phyloP scores from a whole-genome alignment of 2,797 vertebrate genomes.

The Psittacula echo region DNA sequence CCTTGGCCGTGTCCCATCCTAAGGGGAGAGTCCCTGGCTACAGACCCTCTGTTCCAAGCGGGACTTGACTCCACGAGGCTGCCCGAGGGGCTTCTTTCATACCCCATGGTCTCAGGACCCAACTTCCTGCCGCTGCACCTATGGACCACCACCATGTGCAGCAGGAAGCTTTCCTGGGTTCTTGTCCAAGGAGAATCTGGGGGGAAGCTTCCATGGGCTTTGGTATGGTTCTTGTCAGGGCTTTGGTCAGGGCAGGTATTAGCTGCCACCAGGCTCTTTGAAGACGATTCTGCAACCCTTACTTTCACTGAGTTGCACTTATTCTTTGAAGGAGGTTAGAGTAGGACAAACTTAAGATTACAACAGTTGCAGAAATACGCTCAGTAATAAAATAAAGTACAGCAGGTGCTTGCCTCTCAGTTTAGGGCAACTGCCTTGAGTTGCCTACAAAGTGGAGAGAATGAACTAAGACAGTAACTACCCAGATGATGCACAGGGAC shows the following conservation, averaged over 20 bases:
- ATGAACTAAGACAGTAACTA: background rate
- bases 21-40: background rate
- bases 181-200: no score
- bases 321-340: background rate
- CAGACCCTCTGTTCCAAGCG: no score
- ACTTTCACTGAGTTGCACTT: background rate
- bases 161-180: no score
- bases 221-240: background rate
- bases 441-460: background rate
- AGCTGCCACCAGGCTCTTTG: background rate
- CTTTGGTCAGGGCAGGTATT: background rate
- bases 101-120: background rate
- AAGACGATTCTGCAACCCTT: background rate
- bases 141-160: background rate
- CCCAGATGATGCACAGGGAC: background rate
- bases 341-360: background rate
- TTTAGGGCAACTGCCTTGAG: background rate
- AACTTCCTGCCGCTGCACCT: background rate
- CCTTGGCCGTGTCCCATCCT: background rate
- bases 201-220: background rate
- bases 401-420: background rate
- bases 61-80: no score
- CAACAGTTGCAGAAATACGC: background rate
- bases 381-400: background rate
- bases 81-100: background rate